A percentile compares a stretch with the other conserved stretches of the same genome.
Evolutionary conservation across 2,797 vertebrate species (phyloP).

Genomic region (Pangasius sanitwongsei): DNA sequence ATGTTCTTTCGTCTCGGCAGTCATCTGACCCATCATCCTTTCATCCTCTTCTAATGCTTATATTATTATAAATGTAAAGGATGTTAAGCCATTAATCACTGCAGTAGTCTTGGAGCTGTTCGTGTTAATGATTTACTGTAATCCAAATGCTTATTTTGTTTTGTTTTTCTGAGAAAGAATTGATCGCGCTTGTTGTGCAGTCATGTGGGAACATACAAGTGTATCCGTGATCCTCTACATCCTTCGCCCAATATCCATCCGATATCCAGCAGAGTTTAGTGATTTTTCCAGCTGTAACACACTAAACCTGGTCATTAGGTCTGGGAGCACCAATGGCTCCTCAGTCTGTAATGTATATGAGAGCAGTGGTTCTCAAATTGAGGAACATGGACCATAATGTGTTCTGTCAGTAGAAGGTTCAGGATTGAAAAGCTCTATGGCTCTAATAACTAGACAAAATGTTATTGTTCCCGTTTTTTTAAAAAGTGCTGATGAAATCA

Average conservation of each 20-base stretch:
- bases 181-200: not conserved
- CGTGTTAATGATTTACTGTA: not conserved
- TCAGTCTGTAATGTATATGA: not conserved
- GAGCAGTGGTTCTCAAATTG: not conserved
- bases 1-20: not conserved
- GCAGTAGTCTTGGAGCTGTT: not conserved
- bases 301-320: not conserved
- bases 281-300: not conserved
- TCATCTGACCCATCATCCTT: not conserved
- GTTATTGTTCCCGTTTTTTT: no score
- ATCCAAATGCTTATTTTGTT: not conserved
- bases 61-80: not conserved
- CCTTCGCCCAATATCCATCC: not conserved
- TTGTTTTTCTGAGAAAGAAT: not conserved
- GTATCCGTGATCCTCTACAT: not conserved
- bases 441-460: not conserved
- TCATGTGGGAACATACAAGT: not conserved
- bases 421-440: not conserved
- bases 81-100: not conserved
- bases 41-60: not conserved
- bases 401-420: not conserved
- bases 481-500: not conserved
- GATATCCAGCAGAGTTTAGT: not conserved
- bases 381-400: not conserved
- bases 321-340: not conserved